Evolutionary conservation across 2,888 invertebrate species (phyloP).

Genomic region (Harpalus rufipes): DNA sequence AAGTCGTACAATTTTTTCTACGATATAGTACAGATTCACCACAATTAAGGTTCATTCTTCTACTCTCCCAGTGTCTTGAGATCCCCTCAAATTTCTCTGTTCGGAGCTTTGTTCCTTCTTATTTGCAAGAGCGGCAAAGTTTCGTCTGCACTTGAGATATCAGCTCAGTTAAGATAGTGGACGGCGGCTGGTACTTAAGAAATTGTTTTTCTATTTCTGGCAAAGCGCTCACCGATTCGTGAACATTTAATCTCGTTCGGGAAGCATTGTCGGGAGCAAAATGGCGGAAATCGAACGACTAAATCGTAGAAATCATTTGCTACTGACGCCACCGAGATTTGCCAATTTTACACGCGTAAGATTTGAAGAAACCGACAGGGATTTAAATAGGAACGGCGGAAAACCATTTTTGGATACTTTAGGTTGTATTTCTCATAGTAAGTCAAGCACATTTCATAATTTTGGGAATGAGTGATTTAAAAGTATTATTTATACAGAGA

Average conservation of each 20-base stretch:
- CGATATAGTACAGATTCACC: no score
- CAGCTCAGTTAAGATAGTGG: background rate
- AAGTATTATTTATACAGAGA: no score
- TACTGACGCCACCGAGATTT: conserved; percentile 20
- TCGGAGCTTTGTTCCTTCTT: no score
- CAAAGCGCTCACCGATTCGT: conserved; percentile 70
- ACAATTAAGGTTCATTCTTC: no score
- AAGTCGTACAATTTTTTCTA: no score
- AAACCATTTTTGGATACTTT: no score
- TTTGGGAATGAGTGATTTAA: no score
- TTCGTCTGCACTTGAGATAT: background rate
- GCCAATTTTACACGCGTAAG: conserved; percentile 4
- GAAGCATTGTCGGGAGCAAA: conserved; percentile 41
- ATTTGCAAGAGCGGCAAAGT: background rate
- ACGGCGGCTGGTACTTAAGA: conserved; percentile 34
- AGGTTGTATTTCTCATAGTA: no score
- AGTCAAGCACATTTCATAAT: no score
- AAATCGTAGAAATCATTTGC: background rate
- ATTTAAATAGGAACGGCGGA: no score
- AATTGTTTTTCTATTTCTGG: conserved; percentile 68
- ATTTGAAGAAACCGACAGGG: background rate
- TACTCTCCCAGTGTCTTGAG: no score
- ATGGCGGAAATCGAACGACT: conserved; percentile 45
- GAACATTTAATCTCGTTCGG: conserved; percentile 70
- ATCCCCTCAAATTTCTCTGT: no score